Evolutionary conservation across 1,140 invertebrate genomes (phyloP), one percentile per base, ranked within the genome.

Genomic region (Magallana ariakensis): DNA sequence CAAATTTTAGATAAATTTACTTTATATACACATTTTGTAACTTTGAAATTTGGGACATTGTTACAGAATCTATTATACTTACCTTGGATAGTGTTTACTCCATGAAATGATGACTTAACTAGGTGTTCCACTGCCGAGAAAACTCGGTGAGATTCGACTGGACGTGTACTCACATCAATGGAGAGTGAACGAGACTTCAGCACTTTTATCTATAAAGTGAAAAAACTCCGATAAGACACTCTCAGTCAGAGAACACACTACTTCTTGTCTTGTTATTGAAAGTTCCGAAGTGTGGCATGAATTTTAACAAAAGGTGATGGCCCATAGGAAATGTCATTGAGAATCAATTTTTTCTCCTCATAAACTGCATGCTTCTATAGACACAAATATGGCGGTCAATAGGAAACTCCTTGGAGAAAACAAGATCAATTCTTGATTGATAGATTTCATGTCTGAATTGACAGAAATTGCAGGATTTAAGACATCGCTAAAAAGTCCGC

Each of bases 381-480:
- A 75, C 66, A 75, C 22, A 75, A 75, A 26, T 75, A 75, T 75
- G 66, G 9, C 33, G 33, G 33, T 75, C 66, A 75, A 75, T 75
- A 75, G 22, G 15, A 13, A 75, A 75, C 66, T 75, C 66, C 66
- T 75, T 26, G 66, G 66, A 75, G 66, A 75, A 75, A 75, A 75
- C 66, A 13, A 33, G 66, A 75, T 75, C 66, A 75, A 75, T 75
- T 75, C 66, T 13, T 75, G 66, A 75, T 75, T 75, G 66, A 75
- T 75, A 75, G 66, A 75, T 75, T 75, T 75, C 66, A 75, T 75
- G 66, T 75, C 9, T 75, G 66, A 75, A 75, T 75, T 75, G 66
- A 75, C 66, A 75, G 66, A 75, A 75, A 75, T 75, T 75, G 66
- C 66, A 26, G 66, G 66, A 75, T 75, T 75, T 75, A 75, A 75